Evolutionary conservation across 2,888 invertebrate species (phyloP), one percentile per base, ranked within the genome.

Genomic region (Drosophila pseudotalamancana): DNA sequence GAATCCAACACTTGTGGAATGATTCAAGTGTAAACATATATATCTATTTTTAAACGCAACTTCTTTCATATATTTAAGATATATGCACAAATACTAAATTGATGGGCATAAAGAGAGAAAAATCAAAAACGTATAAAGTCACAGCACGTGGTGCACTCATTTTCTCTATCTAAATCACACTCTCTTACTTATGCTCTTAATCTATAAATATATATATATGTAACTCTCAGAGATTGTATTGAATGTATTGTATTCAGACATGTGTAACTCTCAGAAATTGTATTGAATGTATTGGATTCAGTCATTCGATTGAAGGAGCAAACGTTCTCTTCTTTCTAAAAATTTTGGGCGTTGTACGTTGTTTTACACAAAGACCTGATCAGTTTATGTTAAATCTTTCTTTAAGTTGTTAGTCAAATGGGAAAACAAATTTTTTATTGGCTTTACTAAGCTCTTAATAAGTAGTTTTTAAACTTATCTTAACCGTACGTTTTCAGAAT

Each of bases 401-500:
- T n/a, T n/a, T n/a, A n/a, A n/a, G n/a, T n/a, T n/a, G n/a, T n/a
- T n/a, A n/a, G n/a, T n/a, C n/a, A n/a, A n/a, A n/a, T n/a, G n/a
- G n/a, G n/a, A n/a, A 14, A 14, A 14, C 0, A 12, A 9, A 23
- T 12, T 6, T 21, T 1, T 21, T 21, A 1, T 21, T 16, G 9
- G n/a, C 29, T 23, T 46, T 51, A n/a, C n/a, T n/a, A n/a, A n/a
- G n/a, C n/a, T n/a, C n/a, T 6, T 11, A 16, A 6, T 12, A 21
- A 4, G 11, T 27, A 31, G 19, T 27, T 42, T 18, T 21, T 37
- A 12, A n/a, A n/a, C n/a, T n/a, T n/a, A n/a, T n/a, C n/a, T n/a
- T n/a, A n/a, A n/a, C n/a, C n/a, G n/a, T n/a, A n/a, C 0, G n/a
- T 37, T 61, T 50, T 1, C 46, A 99, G 98, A 97, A 95, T 91